phyloP scores from a whole-genome alignment of 2,113 vertebrate genomes.

The Struthio camelus region DNA sequence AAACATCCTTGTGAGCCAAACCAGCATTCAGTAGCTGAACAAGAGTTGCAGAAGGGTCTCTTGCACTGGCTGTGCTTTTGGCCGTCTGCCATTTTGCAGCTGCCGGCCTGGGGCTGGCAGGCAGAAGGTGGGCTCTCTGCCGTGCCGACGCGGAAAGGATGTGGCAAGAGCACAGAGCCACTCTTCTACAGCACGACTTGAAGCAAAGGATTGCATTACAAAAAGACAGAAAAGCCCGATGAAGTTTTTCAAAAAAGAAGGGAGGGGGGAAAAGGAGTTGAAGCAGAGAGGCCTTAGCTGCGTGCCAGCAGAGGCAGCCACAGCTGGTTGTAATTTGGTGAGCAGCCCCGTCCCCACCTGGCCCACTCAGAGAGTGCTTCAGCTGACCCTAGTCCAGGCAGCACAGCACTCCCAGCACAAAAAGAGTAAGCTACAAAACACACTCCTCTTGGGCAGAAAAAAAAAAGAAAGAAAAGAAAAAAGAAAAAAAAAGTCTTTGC shows the following conservation, averaged over 20 bases:
- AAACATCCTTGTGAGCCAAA: neutral
- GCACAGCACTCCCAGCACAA: neutral
- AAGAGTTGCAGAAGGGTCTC: neutral
- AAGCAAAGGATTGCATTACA: rapidly evolving
- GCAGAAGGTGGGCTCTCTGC: neutral
- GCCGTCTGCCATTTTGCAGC: neutral
- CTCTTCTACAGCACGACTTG: rapidly evolving
- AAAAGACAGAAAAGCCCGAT: neutral
- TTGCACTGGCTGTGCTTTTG: neutral
- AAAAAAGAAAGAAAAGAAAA: neutral
- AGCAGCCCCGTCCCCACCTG: neutral
- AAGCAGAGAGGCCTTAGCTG: neutral
- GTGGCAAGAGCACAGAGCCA: neutral
- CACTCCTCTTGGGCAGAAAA: neutral
- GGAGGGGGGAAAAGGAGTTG: neutral
- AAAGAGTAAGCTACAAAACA: neutral
- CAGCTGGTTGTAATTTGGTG: neutral
- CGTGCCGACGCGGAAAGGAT: neutral
- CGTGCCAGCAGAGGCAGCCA: neutral
- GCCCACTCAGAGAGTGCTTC: neutral
- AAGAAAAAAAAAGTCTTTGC: neutral
- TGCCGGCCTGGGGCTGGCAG: neutral
- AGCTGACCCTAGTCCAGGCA: neutral
- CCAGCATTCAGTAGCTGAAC: neutral
- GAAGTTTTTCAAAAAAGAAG: neutral